Base-by-base conservation (phyloP, 1,140 invertebrate species). In the Geopemphigus sp. region DNA sequence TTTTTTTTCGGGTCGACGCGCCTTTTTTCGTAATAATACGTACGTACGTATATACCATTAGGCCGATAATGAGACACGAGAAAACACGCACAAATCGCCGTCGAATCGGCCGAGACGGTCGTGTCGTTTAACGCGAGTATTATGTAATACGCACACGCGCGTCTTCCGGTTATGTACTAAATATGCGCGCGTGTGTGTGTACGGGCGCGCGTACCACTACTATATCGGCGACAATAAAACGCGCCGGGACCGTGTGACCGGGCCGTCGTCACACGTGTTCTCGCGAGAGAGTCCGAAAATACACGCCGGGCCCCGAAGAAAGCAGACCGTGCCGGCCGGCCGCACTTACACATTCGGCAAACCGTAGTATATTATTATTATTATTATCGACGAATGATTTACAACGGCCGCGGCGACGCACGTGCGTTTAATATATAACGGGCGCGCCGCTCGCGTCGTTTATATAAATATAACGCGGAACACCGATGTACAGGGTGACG, bases 301-400 rank as follows among this genome's bases (percentile, higher is more conserved):
- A 76, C 56, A 22, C 72, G 5, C 15, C n/a, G n/a, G 5, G 14
- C 1, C 26, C 59, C 59, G 57, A 22, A 61, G 26, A 11, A 19
- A 56, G 6, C 59, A 61, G 15, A 61, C 59, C 24, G 17, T 26
- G 24, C 29, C 26, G 24, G 26, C 59, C 14, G 26, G 59, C 17
- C 59, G 14, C n/a, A n/a, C n/a, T n/a, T n/a, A n/a, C n/a, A n/a
- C n/a, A n/a, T n/a, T n/a, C n/a, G n/a, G n/a, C n/a, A n/a, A n/a
- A n/a, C n/a, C n/a, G n/a, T n/a, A n/a, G n/a, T n/a, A n/a, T n/a
- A n/a, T n/a, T n/a, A n/a, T n/a, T n/a, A 29, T 64, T n/a, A 61
- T 63, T 39, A 68, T 17, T 15, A 45, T 45, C 73, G 73, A 59
- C 73, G 73, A 76, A 59, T 76, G 73, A 76, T 76, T 76, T 76